Percentiles rank a stretch among this genome's conserved stretches.
Evolutionary conservation across 2,113 vertebrate genomes (phyloP).

Genomic region (Cephalopholis sonnerati): DNA sequence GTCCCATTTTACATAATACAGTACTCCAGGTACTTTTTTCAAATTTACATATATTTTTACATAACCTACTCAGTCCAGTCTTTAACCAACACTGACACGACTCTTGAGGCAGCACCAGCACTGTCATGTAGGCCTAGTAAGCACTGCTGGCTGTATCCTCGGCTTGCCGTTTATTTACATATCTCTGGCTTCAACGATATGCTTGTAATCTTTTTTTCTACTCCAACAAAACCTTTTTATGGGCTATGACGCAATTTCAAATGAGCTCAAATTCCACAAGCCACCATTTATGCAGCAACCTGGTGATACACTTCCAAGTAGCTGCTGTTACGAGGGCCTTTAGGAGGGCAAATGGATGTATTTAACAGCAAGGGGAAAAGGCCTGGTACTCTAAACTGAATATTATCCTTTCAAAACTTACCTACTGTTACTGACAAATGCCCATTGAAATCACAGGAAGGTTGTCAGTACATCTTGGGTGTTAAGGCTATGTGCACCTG

Average conservation of each 20-base stretch:
- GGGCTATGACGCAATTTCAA: neutral
- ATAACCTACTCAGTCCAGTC: neutral
- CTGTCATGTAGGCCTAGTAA: neutral
- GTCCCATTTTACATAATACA: neutral
- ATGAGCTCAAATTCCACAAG: slow-evolving; percentile 14
- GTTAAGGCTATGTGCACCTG: neutral
- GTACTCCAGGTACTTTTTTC: neutral
- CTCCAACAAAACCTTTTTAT: neutral
- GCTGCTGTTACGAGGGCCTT: neutral
- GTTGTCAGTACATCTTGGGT: neutral
- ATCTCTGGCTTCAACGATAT: neutral
- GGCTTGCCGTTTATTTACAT: slow-evolving; percentile 3
- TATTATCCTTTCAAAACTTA: neutral
- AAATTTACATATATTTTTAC: neutral
- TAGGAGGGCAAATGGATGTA: neutral
- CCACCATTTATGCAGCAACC: neutral
- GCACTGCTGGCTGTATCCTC: neutral
- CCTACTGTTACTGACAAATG: neutral
- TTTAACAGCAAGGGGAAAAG: neutral
- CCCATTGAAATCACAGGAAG: neutral
- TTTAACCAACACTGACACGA: neutral
- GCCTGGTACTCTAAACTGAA: neutral
- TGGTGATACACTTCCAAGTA: slow-evolving; percentile 4
- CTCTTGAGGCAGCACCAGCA: neutral
- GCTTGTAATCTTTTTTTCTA: neutral